Conservation (phyloP, 2,888 invertebrate genomes). For the Zootermopsis nevadensis region DNA sequence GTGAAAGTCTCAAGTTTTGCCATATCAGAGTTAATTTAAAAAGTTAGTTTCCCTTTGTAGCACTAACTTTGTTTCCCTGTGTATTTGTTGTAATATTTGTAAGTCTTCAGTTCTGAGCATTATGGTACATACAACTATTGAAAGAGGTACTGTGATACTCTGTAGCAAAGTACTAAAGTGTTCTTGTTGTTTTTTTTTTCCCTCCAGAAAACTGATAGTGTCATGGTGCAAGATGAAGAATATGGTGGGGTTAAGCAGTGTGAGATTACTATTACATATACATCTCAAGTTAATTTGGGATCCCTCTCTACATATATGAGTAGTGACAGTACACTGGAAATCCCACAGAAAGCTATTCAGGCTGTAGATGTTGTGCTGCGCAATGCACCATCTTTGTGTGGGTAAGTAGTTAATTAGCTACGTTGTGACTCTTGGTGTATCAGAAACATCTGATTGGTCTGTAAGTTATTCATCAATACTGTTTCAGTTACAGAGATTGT, state of each 20-base stretch:
- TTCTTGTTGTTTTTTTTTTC: background rate
- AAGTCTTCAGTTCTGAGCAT: background rate
- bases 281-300: constrained; percentile 67
- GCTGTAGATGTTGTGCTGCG: constrained; percentile 88
- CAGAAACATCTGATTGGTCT: background rate
- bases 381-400: constrained; percentile 67
- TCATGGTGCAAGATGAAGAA: constrained; percentile 61
- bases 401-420: background rate
- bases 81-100: background rate
- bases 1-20: too few species aligned
- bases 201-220: constrained; percentile 54
- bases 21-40: too few species aligned
- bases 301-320: constrained; percentile 60
- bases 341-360: constrained; percentile 74
- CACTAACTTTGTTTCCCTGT: too few species aligned
- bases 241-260: constrained; percentile 59
- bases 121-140: background rate
- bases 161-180: background rate
- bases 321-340: constrained; percentile 61
- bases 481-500: background rate
- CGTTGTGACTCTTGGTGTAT: background rate
- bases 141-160: background rate
- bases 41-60: too few species aligned
- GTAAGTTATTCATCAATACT: background rate
- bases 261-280: constrained; percentile 68